Evolutionary conservation across 2,797 vertebrate genomes (phyloP).

Genomic region (Eleutherodactylus coqui): DNA sequence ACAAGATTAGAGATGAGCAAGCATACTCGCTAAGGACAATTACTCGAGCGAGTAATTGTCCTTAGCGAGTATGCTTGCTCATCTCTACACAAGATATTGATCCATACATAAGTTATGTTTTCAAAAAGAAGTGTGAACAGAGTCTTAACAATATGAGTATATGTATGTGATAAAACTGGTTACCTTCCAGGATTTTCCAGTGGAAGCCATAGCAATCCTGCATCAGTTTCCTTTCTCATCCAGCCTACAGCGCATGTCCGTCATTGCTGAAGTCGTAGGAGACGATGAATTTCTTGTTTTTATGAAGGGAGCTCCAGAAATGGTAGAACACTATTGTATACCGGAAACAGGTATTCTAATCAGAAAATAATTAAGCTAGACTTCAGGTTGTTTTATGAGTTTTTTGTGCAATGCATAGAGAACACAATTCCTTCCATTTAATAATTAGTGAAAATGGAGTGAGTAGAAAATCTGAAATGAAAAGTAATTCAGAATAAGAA

Average conservation of each 20-base stretch:
- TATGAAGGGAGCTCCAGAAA: slow-evolving; percentile 75
- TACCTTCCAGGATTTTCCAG: slow-evolving; percentile 62
- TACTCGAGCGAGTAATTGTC: too few relatives aligned
- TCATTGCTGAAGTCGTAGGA: slow-evolving; percentile 64
- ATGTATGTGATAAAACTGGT: background rate
- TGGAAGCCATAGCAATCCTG: slow-evolving; percentile 67
- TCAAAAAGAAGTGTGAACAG: background rate
- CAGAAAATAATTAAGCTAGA: background rate
- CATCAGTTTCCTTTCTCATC: slow-evolving; percentile 75
- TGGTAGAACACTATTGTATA: slow-evolving; percentile 69
- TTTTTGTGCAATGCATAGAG: background rate
- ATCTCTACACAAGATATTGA: too few relatives aligned
- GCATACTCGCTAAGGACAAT: too few relatives aligned
- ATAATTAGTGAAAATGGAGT: too few relatives aligned
- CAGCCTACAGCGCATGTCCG: slow-evolving; percentile 73
- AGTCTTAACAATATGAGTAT: background rate
- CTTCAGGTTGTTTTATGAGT: background rate
- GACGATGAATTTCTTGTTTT: slow-evolving; percentile 64
- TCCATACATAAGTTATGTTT: too few relatives aligned
- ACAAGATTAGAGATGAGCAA: too few relatives aligned
- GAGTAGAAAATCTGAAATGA: too few relatives aligned
- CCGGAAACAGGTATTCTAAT: slow-evolving; percentile 68
- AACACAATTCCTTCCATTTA: too few relatives aligned
- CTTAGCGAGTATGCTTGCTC: too few relatives aligned
- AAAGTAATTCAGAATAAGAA: too few relatives aligned